Base-by-base conservation (phyloP, 1,140 invertebrate genomes). In the Sarcophaga peregrina region DNA sequence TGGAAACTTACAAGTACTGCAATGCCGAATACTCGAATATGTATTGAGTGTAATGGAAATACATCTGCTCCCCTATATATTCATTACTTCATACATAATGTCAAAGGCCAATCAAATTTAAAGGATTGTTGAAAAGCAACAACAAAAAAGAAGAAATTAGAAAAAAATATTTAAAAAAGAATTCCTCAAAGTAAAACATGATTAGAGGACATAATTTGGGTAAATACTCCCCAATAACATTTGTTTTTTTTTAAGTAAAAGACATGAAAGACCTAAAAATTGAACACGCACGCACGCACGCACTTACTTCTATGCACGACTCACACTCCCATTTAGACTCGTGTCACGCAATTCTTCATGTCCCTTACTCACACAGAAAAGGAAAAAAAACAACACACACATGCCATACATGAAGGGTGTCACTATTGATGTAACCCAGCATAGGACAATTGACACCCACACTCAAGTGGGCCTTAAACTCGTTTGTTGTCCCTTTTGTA, bases 101-200 rank as follows among this genome's bases (percentile, higher is more conserved):
- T 48, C 74, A 76, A 76, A 76, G 46, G 74, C 74, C 74, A 76
- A 76, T 76, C 74, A 76, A 6, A 17, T 76, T 50, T 48, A 48
- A 76, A 76, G 73, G 73, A 75, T 15, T 75, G 73, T 75, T 75
- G n/a, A 75, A 45, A 46, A 76, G 17, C n/a, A 37, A n/a, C 10
- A 62, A n/a, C n/a, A n/a, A n/a, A n/a, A 62, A 62, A 15, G 10
- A n/a, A 62, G 15, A 62, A 62, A 15, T 15, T 48, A 76, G 62
- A 7, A 62, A 10, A 62, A 10, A 15, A 62, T n/a, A 13, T 0
- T 4, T n/a, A 62, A 1, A 62, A 72, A 72, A 20, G 37, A 20
- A 17, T 25, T 25, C 17, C 62, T 25, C 62, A 72, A 7, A 72
- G 10, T 17, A 75, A 45, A 46, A 46, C 11, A 15, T 46, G 10